phyloP scores from a whole-genome alignment of 2,797 vertebrate genomes.

The Benthosema pterotum region DNA sequence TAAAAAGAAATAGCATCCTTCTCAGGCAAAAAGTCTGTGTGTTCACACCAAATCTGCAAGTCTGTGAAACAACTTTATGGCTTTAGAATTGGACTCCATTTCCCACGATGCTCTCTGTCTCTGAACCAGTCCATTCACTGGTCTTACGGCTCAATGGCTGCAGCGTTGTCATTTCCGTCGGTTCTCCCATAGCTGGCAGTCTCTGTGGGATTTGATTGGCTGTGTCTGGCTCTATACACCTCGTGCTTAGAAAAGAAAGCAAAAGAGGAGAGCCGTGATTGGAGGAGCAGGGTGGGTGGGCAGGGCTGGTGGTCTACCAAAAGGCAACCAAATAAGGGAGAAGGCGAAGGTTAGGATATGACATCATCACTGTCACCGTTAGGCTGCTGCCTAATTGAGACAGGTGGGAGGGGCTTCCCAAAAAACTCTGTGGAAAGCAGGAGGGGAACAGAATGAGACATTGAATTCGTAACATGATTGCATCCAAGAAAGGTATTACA shows the following conservation, averaged over 20 bases:
- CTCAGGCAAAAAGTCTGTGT: slow-evolving; percentile 18
- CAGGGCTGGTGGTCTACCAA: slow-evolving; percentile 13
- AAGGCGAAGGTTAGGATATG: slow-evolving; percentile 79
- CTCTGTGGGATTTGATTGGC: slow-evolving; percentile 2
- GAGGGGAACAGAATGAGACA: slow-evolving; percentile 28
- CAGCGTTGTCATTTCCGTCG: neutral
- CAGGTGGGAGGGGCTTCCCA: slow-evolving; percentile 91
- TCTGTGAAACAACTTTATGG: slow-evolving; percentile 24
- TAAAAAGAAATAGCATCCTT: neutral
- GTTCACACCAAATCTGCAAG: slow-evolving; percentile 14
- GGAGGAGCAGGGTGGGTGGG: slow-evolving; percentile 12
- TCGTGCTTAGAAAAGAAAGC: slow-evolving; percentile 74
- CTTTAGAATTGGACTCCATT: slow-evolving; percentile 28
- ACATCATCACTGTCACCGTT: slow-evolving; percentile 89
- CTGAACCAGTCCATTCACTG: neutral
- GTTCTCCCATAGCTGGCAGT: slow-evolving; percentile 27
- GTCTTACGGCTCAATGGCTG: neutral
- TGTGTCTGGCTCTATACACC: slow-evolving; percentile 59
- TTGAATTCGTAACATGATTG: neutral
- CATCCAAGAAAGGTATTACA: neutral
- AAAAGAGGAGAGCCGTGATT: slow-evolving; percentile 70
- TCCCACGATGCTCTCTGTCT: slow-evolving; percentile 27
- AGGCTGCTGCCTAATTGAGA: slow-evolving; percentile 86
- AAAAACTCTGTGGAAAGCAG: slow-evolving; percentile 78
- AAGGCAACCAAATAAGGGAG: slow-evolving; percentile 26